Evolutionary conservation across 2,797 vertebrate genomes (phyloP), one percentile per base, ranked within the genome.

Genomic region (Sebastes steindachneri): DNA sequence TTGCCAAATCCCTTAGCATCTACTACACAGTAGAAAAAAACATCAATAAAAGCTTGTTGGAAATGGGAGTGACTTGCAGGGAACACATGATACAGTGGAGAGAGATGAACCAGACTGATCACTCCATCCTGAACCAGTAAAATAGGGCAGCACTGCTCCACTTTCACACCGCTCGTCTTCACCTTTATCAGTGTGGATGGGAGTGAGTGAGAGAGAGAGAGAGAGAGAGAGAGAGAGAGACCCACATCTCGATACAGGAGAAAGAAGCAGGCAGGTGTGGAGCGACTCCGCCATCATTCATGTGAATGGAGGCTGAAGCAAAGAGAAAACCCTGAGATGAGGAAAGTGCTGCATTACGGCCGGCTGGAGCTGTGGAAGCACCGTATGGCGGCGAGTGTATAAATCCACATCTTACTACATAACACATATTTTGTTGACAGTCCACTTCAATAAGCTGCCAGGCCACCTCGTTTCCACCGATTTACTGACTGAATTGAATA

Each of bases 121-220:
- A 80, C 72, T 79, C 83, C 73, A 92, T 90, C 80, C 64, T 81
- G 77, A 86, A 85, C 77, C 54, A 60, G 74, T 21, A 76, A 89
- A 92, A 79, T 87, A 58, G 84, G 85, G 59, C 89, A 88, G 76
- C 58, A 0, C 75, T 86, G 87, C 73, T 92, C 92, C 77, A 89
- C 87, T 91, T 92, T 77, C 28, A 84, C 82, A 57, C 45, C 28
- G 63, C 80, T 85, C 63, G 66, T 68, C 77, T 87, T 83, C 84
- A 84, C 87, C 88, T 88, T 89, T 80, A 85, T 57, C 59, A 3
- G 17, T 57, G 75, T 51, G 79, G 29, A 19, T 14, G 29, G n/a
- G 55, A 48, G 45, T 12, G 73, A 45, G 68, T 3, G 66, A 29
- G 82, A n/a, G 65, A 37, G 82, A 37, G 35, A 37, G 35, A 37